Base-by-base conservation (phyloP, 2,797 vertebrate species). In the Ptychobarbus kaznakovi region DNA sequence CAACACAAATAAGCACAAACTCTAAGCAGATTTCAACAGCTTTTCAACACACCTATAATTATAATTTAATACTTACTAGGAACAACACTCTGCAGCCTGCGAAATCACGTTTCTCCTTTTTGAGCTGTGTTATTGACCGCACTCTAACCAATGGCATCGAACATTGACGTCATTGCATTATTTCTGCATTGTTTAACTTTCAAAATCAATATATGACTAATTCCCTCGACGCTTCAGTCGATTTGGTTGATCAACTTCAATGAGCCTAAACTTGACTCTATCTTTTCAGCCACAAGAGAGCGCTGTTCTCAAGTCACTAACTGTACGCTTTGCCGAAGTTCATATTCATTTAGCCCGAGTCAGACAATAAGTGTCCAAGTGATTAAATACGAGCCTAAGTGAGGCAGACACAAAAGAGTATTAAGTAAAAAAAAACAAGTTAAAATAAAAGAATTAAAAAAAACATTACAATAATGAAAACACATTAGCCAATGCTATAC, bases 211-310 rank as follows among this genome's bases (percentile, higher is more conserved):
- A 16, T 65, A 65, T 66, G 63, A 16, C 65, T 9, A 4, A 16
- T 7, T 32, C 12, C 6, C 32, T 65, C 2, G 25, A 63, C 12
- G 25, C 12, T 28, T 63, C 61, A 0, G 12, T 63, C n/a, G 11
- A 28, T 11, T 63, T 56, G 2, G 22, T 42, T 15, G 69, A 44
- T 44, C 22, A 16, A 25, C 25, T 74, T 35, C 11, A 22, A 13
- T 22, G 8, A 56, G 12, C 53, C 6, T 32, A 32, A 74, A 32
- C 1, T 20, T 49, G 18, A 46, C 12, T 44, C 42, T 18, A 0
- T 68, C 6, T 77, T 42, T 74, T 69, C 46, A 32, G n/a, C 74
- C 74, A 32, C 35, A 58, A 78, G 74, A 69, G 74, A 11, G 74
- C 61, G 38, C 82, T 58, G n/a, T 75, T 28, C 28, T 75, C 72